Evolutionary conservation across 23 tunicate genomes (phyloP).

Genomic region (Halocynthia roretzi): DNA sequence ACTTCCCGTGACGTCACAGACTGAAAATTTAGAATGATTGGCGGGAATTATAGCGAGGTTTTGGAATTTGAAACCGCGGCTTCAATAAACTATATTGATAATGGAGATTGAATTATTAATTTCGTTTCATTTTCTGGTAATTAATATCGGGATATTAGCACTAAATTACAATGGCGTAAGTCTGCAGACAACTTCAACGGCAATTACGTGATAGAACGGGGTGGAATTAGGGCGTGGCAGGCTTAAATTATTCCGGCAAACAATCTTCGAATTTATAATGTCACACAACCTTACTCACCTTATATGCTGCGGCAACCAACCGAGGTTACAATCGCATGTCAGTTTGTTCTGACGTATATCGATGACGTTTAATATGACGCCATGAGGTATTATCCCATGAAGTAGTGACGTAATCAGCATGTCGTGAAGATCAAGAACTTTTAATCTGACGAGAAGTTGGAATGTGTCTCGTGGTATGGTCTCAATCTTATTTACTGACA

Average conservation of each 20-base stretch:
- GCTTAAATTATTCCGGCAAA: neutral
- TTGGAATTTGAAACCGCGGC: no score
- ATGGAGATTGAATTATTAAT: no score
- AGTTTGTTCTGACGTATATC: constrained; percentile 62
- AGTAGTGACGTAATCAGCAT: constrained; percentile 39
- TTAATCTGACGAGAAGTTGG: constrained; percentile 22
- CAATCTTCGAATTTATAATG: neutral
- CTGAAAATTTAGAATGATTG: no score
- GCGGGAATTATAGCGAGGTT: no score
- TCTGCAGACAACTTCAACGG: no score
- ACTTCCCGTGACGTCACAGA: no score
- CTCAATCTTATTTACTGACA: constrained; percentile 47
- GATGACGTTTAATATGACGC: constrained; percentile 44
- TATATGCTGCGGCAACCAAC: constrained; percentile 64
- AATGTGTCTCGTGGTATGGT: constrained; percentile 40
- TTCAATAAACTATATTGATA: no score
- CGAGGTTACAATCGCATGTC: constrained; percentile 53
- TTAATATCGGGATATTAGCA: no score
- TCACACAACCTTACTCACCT: constrained; percentile 28
- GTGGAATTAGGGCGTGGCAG: no score
- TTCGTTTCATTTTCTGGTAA: no score
- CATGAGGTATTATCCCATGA: constrained; percentile 43
- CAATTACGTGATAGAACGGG: no score
- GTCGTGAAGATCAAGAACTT: constrained; percentile 39
- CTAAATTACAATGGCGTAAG: no score